Base-by-base conservation (phyloP, 2,113 vertebrate species). In the Amphiprion ocellaris region DNA sequence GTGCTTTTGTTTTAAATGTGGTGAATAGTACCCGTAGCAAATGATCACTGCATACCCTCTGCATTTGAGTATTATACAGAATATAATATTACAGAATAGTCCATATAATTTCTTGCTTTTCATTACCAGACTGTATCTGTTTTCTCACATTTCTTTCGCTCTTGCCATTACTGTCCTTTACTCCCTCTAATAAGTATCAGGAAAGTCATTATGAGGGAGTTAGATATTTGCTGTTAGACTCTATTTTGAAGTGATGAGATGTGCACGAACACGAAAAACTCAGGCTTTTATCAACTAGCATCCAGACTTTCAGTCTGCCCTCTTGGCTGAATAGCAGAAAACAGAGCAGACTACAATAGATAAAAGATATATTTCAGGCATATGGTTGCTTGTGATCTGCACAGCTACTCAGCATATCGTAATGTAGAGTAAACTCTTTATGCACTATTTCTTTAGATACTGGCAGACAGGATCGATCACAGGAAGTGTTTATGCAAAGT, bases 181-280 rank as follows among this genome's bases (percentile, higher is more conserved):
- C 14, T 60, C 49, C 10, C n/a, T 68, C 23, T 44, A 68, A n/a
- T 58, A 19, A 73, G 52, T 16, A 70, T 41, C 47, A 66, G 49
- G 12, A 21, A 69, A 19, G 12, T 65, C 5, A 8, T 54, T 24
- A 33, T 74, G 15, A 26, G 8, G 41, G 39, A 68, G 52, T 70
- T 16, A 28, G 19, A 53, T 62, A 58, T 52, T 69, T 10, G 10
- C 10, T 39, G 60, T 46, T 49, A 37, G 44, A 30, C 19, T 21
- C 15, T 33, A 15, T 21, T 11, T 53, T 75, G 52, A 74, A 58
- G 14, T 46, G 33, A 72, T 58, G 77, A 74, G 26, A 69, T 1
- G 5, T n/a, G 21, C 46, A 9, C 41, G 49, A 54, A 62, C 28
- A 65, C 24, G 50, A 26, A 68, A 19, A 67, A 30, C 44, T 24